phyloP scores from a whole-genome alignment of 2,797 vertebrate genomes.

The Coracias cyanogaster region DNA sequence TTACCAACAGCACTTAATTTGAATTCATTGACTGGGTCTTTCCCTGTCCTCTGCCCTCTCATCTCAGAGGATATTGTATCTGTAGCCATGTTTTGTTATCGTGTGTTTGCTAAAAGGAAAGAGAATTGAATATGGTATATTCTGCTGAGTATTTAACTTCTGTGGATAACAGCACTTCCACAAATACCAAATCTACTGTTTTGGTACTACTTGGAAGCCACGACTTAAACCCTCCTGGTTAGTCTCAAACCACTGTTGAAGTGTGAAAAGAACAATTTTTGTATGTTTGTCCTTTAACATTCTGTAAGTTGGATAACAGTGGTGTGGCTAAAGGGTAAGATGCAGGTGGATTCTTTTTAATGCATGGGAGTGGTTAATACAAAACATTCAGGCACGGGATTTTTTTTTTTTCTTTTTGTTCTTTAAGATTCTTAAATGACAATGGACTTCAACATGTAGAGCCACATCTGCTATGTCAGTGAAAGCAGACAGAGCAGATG shows the following conservation, averaged over 20 bases:
- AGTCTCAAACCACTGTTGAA: background rate
- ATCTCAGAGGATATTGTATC: background rate
- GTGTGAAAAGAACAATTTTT: background rate
- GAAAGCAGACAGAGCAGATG: background rate
- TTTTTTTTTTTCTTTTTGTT: background rate
- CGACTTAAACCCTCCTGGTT: background rate
- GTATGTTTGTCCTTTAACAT: background rate
- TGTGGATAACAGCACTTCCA: background rate
- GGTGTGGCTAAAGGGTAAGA: background rate
- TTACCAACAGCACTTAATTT: background rate
- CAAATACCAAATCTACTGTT: background rate
- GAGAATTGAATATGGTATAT: background rate
- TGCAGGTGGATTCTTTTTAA: background rate
- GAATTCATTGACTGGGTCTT: background rate
- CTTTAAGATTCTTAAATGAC: background rate
- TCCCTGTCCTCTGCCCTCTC: background rate
- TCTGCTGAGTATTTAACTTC: background rate
- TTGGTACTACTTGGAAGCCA: background rate
- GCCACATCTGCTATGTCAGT: background rate
- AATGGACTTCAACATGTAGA: background rate
- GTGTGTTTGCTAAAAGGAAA: background rate
- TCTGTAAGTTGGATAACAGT: background rate
- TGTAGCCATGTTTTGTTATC: background rate
- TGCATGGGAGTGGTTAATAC: background rate
- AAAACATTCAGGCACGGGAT: background rate